These are phyloP conservation scores for Helicoverpa assulta DNA, from an alignment of 2,888 invertebrate genomes.

Conservation along the genomic window DNA sequence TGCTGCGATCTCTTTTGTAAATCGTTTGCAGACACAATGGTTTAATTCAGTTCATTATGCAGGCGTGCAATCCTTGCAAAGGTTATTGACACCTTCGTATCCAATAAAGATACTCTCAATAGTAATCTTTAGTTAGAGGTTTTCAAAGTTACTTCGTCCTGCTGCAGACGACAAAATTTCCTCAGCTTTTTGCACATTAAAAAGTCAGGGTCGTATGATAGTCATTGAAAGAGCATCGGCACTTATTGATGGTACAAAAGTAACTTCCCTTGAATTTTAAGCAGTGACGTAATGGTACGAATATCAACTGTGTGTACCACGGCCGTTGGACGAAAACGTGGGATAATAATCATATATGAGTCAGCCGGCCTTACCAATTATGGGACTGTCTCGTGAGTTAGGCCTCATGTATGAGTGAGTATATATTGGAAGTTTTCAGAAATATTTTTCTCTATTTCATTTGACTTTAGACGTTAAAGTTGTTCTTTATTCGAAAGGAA, in stretches of 20 bases:
- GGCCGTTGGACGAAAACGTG: conserved; percentile 48
- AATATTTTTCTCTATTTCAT: background rate
- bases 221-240: conserved; percentile 6
- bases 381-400: conserved; percentile 42
- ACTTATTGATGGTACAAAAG: conserved; percentile 10
- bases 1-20: conserved; percentile 19
- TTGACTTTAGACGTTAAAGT: background rate
- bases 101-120: too few relatives aligned
- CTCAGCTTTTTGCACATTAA: conserved; percentile 3
- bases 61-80: conserved; percentile 9
- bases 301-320: conserved; percentile 40
- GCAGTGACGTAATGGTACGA: conserved; percentile 54
- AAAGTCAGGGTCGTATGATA: conserved; percentile 2
- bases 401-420: conserved; percentile 5
- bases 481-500: background rate
- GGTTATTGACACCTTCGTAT: conserved; percentile 28
- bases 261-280: conserved; percentile 57
- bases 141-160: background rate
- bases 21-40: conserved; percentile 14
- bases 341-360: conserved; percentile 54
- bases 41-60: conserved; percentile 37
- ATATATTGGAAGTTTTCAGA: conserved; percentile 2
- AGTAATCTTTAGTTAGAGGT: too few relatives aligned
- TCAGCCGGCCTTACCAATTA: conserved; percentile 65
- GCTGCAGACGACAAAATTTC: background rate